Base-by-base conservation (phyloP, 2,888 invertebrate genomes). In the Chromoteleia sp. region DNA sequence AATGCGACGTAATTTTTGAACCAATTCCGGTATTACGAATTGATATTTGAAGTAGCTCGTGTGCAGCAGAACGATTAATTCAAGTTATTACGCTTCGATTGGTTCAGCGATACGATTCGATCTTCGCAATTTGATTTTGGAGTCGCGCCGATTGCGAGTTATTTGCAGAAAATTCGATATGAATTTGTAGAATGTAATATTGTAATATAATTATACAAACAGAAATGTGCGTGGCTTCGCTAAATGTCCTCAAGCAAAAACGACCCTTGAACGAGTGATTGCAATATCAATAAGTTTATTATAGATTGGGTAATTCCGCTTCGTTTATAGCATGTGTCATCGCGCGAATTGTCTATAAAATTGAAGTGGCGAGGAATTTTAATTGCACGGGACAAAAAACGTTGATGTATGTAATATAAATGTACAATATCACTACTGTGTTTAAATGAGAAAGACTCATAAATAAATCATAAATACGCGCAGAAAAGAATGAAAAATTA, bases 261-360 rank as follows among this genome's bases (percentile, higher is more conserved):
- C 61, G 39, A 77, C 77, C 77, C 77, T 56, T 70, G 54, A 63
- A 70, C 70, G 56, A 77, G 36, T 54, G 54, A 77, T 56, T 61
- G 56, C 70, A 70, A 70, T 63, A 56, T 52, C 33, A 70, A 77
- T 77, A 70, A 70, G 70, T 70, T 70, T 70, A 63, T 68, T 77
- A 70, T 61, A 29, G 39, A 63, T 77, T 36, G 56, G 41, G 30
- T 56, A 14, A 70, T 77, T 70, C n/a, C 29, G 15, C 48, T 45
- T 45, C 12, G 33, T 41, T 52, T 25, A 29, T n/a, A 17, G 12
- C 29, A 7, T 43, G 52, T 58, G 41, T 61, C 77, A 21, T 56
- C 63, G 15, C 30, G 12, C 19, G 19, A 61, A 61, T 56, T 33
- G 56, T 56, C n/a, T 54, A 36, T 48, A 48, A 65, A 74, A 54